phyloP scores from a whole-genome alignment of 2,113 vertebrate species.

The Burhinus bistriatus region DNA sequence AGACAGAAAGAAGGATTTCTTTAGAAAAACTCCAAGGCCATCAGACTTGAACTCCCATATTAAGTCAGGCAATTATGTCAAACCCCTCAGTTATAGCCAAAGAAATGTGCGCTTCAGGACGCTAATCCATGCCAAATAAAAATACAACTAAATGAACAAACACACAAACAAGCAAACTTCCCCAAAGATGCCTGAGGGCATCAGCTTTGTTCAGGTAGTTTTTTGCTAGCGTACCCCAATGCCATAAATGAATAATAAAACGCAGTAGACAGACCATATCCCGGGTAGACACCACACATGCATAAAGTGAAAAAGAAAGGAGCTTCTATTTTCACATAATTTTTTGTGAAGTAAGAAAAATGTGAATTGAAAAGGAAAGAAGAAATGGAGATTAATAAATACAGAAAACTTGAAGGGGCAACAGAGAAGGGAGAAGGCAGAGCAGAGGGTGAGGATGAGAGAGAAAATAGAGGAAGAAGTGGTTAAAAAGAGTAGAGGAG shows the following conservation, averaged over 20 bases:
- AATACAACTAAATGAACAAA: neutral
- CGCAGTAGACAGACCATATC: neutral
- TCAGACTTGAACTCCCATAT: neutral
- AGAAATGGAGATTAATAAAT: neutral
- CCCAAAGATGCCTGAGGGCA: conserved; percentile 28
- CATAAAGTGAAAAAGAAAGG: neutral
- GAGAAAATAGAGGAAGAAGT: neutral
- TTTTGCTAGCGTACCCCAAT: conserved; percentile 4
- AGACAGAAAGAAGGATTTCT: conserved; percentile 9
- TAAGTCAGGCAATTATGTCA: neutral
- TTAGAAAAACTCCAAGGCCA: neutral
- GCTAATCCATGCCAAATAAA: neutral
- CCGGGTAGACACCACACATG: neutral
- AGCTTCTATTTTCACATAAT: neutral
- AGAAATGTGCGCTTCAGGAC: neutral
- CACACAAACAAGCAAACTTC: neutral
- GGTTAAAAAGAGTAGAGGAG: neutral
- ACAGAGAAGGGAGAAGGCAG: neutral
- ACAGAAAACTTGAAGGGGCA: neutral
- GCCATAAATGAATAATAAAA: conserved; percentile 49
- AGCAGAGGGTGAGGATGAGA: neutral
- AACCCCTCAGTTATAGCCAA: neutral
- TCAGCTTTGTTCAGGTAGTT: conserved; percentile 20
- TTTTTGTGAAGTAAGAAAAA: neutral
- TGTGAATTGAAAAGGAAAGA: neutral